Conservation (phyloP, 2,113 vertebrate species). For the Rhinolophus sinicus region DNA sequence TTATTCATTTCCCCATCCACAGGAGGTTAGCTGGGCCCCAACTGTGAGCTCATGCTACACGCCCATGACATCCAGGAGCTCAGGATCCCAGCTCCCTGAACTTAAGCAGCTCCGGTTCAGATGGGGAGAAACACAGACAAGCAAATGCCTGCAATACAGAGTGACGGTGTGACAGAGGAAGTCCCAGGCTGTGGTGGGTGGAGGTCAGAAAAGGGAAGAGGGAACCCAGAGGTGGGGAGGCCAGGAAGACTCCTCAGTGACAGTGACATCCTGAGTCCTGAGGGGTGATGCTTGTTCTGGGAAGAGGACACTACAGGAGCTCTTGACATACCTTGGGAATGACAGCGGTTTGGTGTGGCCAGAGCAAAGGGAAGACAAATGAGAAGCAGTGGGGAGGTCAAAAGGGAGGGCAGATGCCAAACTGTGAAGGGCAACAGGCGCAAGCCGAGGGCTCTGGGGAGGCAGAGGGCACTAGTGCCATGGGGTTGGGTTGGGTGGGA, state of each 20-base stretch:
- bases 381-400: not conserved
- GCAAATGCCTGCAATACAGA: not conserved
- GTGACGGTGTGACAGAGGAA: not conserved
- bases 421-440: rapidly evolving
- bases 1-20: not conserved
- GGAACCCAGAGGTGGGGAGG: rapidly evolving
- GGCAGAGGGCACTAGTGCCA: not conserved
- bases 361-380: too few species aligned
- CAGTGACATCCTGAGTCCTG: not conserved
- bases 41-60: rapidly evolving
- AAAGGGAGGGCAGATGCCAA: rapidly evolving
- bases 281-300: rapidly evolving
- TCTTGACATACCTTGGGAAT: not conserved
- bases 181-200: not conserved
- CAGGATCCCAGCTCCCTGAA: not conserved
- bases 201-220: not conserved
- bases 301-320: not conserved
- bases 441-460: rapidly evolving
- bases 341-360: not conserved
- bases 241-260: not conserved
- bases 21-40: not conserved
- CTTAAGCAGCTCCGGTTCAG: not conserved
- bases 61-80: rapidly evolving
- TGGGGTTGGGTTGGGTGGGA: not conserved
- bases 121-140: not conserved